Conservation (phyloP, 1,140 invertebrate species). For the Pogonomyrmex barbatus region DNA sequence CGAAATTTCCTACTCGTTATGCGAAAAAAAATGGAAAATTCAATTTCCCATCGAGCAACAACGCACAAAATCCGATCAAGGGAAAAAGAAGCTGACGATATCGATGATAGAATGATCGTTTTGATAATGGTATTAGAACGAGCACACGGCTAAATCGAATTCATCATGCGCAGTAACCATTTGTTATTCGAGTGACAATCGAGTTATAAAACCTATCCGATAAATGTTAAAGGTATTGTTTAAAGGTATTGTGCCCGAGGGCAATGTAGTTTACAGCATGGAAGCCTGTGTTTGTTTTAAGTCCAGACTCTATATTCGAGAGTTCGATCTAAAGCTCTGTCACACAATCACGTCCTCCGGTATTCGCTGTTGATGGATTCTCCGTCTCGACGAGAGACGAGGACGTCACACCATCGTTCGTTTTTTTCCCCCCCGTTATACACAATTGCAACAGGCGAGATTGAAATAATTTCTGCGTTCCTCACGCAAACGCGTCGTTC, state of each 20-base stretch:
- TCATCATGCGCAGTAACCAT: constrained; percentile 5
- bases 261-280: constrained; percentile 2
- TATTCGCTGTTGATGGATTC: constrained; percentile 7
- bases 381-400: not conserved
- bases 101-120: constrained; percentile 9
- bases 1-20: not conserved
- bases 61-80: not conserved
- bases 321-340: not conserved
- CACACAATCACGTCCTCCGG: not conserved
- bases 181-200: not conserved
- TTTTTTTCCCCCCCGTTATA: not conserved
- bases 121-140: not conserved
- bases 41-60: not conserved
- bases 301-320: not conserved
- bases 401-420: constrained; percentile 14
- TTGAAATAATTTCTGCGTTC: constrained; percentile 10
- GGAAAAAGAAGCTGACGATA: not conserved
- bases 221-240: constrained; percentile 16
- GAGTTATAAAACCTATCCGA: not conserved
- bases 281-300: not conserved
- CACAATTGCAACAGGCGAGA: not conserved
- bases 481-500: not conserved
- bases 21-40: not conserved
- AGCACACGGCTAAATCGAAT: not conserved
- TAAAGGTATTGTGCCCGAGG: not conserved